Evolutionary conservation across 2,888 invertebrate species (phyloP).

Genomic region (Coelinius sp.): DNA sequence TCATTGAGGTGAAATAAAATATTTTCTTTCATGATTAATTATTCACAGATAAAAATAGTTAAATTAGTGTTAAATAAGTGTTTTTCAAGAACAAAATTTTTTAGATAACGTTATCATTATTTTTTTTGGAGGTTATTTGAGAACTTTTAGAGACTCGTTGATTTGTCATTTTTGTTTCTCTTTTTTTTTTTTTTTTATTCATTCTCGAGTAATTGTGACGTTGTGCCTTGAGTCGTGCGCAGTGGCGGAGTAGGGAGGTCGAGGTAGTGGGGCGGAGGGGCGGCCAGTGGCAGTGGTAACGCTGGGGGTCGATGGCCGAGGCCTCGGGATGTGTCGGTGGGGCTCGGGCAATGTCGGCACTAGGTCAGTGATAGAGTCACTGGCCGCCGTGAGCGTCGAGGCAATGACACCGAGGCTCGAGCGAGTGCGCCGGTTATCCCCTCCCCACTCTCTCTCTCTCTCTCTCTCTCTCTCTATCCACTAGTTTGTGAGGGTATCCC

Average conservation of each 20-base stretch:
- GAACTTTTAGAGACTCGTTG: not conserved
- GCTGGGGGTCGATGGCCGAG: conserved; percentile 58
- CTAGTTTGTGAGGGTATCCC: not conserved
- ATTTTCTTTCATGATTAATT: too few species aligned
- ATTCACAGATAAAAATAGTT: too few species aligned
- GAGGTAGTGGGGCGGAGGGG: conserved; percentile 15
- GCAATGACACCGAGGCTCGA: conserved; percentile 69
- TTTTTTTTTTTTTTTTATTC: not conserved
- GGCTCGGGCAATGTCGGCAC: conserved; percentile 65
- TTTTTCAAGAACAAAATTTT: too few species aligned
- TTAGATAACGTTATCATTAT: too few species aligned
- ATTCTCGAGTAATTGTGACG: conserved; percentile 6
- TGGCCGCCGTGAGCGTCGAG: conserved; percentile 71
- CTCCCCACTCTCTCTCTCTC: conserved; percentile 8
- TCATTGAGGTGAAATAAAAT: too few species aligned
- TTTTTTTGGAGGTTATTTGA: conserved; percentile 9
- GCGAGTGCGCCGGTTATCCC: conserved; percentile 23
- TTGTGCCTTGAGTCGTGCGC: conserved; percentile 11
- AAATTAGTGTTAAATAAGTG: too few species aligned
- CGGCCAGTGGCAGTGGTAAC: conserved; percentile 18
- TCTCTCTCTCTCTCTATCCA: not conserved
- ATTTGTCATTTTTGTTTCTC: not conserved
- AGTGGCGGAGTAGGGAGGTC: conserved; percentile 5
- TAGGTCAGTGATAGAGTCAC: conserved; percentile 72
- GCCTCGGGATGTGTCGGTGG: conserved; percentile 62